These are phyloP conservation scores for Macquaria australasica DNA, from an alignment of 2,113 vertebrate species.

Conservation along the genomic window DNA sequence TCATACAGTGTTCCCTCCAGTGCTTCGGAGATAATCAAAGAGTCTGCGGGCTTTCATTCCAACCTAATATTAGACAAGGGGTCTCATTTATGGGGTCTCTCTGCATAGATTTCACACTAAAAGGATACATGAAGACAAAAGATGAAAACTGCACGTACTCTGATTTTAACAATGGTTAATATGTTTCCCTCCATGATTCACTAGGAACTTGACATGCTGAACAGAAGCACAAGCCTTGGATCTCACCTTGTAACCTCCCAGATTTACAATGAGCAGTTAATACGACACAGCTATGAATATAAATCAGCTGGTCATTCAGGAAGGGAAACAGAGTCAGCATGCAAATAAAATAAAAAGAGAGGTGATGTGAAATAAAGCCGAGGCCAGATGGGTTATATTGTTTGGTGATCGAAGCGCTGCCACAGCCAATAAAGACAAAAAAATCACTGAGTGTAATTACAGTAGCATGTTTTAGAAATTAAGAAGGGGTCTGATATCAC, in stretches of 20 bases:
- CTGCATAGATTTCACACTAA: conserved; percentile 63
- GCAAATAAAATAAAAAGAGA: background rate
- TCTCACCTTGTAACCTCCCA: background rate
- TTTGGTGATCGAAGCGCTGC: conserved; percentile 8
- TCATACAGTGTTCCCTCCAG: background rate
- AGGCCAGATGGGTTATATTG: background rate
- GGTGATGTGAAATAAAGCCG: background rate
- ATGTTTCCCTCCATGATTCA: conserved; percentile 1
- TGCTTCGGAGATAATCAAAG: conserved; percentile 1
- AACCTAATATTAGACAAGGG: conserved; percentile 12
- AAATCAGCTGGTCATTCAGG: background rate
- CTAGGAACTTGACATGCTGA: background rate
- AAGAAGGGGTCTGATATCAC: background rate
- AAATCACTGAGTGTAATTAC: background rate
- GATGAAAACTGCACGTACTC: conserved; percentile 18
- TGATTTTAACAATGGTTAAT: background rate
- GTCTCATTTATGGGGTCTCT: conserved; percentile 18
- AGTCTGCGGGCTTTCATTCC: conserved; percentile 47
- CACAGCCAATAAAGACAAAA: background rate
- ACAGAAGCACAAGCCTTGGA: conserved; percentile 9
- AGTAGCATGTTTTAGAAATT: background rate
- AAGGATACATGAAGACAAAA: conserved; percentile 19
- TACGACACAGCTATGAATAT: background rate
- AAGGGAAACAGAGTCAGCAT: background rate
- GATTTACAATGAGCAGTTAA: background rate